Conservation (phyloP, 1,140 invertebrate genomes). For the Tenebrio molitor region DNA sequence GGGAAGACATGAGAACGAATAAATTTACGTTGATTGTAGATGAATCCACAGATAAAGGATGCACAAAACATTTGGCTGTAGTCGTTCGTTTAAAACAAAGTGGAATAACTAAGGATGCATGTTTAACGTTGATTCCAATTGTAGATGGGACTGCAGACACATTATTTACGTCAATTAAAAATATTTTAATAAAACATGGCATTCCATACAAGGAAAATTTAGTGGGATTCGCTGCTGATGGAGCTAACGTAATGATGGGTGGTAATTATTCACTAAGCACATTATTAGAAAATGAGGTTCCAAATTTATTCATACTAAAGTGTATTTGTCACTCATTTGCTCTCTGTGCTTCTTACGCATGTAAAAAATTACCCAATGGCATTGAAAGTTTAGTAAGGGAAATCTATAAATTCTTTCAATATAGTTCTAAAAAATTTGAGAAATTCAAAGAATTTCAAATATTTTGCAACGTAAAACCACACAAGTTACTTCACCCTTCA, state of each 20-base stretch:
- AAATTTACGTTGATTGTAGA: slow-evolving; percentile 63
- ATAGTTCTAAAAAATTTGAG: neutral
- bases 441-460: neutral
- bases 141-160: slow-evolving; percentile 57
- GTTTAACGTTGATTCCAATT: slow-evolving; percentile 56
- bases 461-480: neutral
- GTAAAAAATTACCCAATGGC: neutral
- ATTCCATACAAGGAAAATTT: slow-evolving; percentile 64
- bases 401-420: neutral
- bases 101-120: slow-evolving; percentile 52
- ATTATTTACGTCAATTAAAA: slow-evolving; percentile 54
- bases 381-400: neutral
- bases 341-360: slow-evolving; percentile 22
- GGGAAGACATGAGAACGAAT: slow-evolving; percentile 47
- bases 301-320: slow-evolving; percentile 23
- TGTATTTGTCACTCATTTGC: slow-evolving; percentile 12
- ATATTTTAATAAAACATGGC: slow-evolving; percentile 60
- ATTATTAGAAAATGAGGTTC: slow-evolving; percentile 25
- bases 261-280: slow-evolving; percentile 59
- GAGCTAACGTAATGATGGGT: slow-evolving; percentile 64
- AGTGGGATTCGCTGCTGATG: slow-evolving; percentile 65
- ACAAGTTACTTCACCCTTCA: neutral
- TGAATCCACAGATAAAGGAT: slow-evolving; percentile 61
- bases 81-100: slow-evolving; percentile 56
- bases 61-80: slow-evolving; percentile 59